These are phyloP conservation scores for Luidia sarsii DNA, from an alignment of 53 echinoderm and acorn worm genomes.

Conservation along the genomic window DNA sequence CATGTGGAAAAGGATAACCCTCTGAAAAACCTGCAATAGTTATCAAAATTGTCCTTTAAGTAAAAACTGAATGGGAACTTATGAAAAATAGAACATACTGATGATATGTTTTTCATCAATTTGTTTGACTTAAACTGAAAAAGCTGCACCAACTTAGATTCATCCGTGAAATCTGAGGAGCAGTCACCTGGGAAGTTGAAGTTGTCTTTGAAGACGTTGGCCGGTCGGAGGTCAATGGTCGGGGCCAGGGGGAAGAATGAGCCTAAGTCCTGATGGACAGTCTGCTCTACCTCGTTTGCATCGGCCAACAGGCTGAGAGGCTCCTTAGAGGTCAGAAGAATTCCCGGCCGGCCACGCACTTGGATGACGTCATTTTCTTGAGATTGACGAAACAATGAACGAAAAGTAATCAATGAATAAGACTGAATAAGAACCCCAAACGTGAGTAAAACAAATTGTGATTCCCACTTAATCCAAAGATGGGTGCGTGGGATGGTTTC, in stretches of 20 bases:
- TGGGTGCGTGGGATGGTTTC: too few species aligned
- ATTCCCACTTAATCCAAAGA: too few species aligned
- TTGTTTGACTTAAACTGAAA: too few species aligned
- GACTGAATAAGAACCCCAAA: too few species aligned
- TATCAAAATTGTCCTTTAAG: too few species aligned
- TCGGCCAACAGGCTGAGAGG: slow-evolving; percentile 64
- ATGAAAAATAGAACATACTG: neutral
- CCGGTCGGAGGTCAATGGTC: slow-evolving; percentile 64
- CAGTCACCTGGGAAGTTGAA: slow-evolving; percentile 77
- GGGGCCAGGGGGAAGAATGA: slow-evolving; percentile 83
- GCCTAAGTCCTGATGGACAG: slow-evolving; percentile 44
- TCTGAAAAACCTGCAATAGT: slow-evolving; percentile 74
- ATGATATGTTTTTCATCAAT: too few species aligned
- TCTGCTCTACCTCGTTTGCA: slow-evolving; percentile 69
- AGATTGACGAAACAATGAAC: too few species aligned
- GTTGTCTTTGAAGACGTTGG: slow-evolving; percentile 68
- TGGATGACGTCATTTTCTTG: slow-evolving; percentile 81
- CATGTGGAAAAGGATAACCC: slow-evolving; percentile 80
- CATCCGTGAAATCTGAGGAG: too few species aligned
- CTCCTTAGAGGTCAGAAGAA: slow-evolving; percentile 67
- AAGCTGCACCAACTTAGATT: too few species aligned
- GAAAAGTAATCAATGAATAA: too few species aligned
- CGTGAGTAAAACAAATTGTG: too few species aligned
- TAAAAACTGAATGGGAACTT: neutral
- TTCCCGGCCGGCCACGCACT: slow-evolving; percentile 72